Evolutionary conservation across 2,797 vertebrate species (phyloP).

Genomic region (Xenops minutus): DNA sequence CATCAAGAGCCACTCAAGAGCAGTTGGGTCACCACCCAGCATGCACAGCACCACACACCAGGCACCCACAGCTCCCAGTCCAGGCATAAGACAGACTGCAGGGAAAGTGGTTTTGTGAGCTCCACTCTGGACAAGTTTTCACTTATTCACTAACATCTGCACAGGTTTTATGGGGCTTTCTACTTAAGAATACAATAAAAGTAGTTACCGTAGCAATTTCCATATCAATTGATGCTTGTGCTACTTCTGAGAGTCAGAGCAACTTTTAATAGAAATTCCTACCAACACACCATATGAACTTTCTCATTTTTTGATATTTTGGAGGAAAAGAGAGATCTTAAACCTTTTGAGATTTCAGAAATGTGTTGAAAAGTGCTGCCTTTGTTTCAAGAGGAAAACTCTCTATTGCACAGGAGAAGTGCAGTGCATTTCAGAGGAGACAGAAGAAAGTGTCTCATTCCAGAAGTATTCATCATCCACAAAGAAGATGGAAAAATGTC

Average conservation of each 20-base stretch:
- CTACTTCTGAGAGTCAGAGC: constrained; percentile 9
- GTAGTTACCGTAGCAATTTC: constrained; percentile 62
- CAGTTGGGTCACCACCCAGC: background rate
- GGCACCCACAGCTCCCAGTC: background rate
- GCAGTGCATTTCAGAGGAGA: background rate
- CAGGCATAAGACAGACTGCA: background rate
- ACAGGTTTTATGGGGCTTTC: constrained; percentile 1
- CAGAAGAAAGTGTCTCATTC: background rate
- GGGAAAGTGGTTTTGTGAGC: background rate
- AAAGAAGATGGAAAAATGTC: constrained; percentile 37
- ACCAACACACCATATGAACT: background rate
- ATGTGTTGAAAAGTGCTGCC: background rate
- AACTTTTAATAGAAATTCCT: constrained; percentile 50
- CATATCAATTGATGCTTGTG: constrained; percentile 29
- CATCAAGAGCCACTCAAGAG: background rate
- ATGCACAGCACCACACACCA: background rate
- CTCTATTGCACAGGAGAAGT: background rate
- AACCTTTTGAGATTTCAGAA: background rate
- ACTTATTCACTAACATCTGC: background rate
- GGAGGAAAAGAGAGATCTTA: background rate
- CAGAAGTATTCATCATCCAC: constrained; percentile 21
- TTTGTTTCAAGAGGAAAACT: constrained; percentile 33
- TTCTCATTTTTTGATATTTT: background rate
- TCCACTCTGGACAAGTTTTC: background rate
- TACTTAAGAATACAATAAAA: constrained; percentile 19